These are phyloP conservation scores for Aleiodes alternator DNA, from an alignment of 2,888 invertebrate genomes.

Conservation along the genomic window DNA sequence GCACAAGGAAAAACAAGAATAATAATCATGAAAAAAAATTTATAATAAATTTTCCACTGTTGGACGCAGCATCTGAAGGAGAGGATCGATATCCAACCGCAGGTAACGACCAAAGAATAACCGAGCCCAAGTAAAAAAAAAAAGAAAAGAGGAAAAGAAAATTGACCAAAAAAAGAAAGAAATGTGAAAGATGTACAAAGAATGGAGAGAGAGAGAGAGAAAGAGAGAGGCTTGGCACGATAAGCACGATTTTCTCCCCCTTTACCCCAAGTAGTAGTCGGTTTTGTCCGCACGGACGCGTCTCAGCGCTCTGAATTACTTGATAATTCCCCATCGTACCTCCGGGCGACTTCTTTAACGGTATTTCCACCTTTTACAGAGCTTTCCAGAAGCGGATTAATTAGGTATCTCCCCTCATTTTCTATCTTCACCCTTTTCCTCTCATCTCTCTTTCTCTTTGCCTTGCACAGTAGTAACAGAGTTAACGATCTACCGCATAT, in stretches of 20 bases:
- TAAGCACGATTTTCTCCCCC: constrained; percentile 18
- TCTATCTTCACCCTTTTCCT: constrained; percentile 48
- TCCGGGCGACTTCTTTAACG: constrained; percentile 58
- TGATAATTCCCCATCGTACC: constrained; percentile 53
- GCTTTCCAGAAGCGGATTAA: constrained; percentile 67
- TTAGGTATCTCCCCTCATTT: constrained; percentile 56
- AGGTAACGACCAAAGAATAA: constrained; percentile 66
- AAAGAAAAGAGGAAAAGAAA: neutral
- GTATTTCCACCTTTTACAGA: constrained; percentile 59
- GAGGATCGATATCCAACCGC: constrained; percentile 73
- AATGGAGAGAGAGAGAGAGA: neutral
- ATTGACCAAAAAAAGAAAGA: constrained; percentile 20
- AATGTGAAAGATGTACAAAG: neutral
- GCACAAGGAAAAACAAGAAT: too few species aligned
- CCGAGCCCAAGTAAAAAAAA: constrained; percentile 14
- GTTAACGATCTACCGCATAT: constrained; percentile 59
- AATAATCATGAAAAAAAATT: neutral
- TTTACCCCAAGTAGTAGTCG: constrained; percentile 29
- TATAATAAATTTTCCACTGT: constrained; percentile 50
- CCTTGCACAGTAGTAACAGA: constrained; percentile 51
- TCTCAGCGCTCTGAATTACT: constrained; percentile 45
- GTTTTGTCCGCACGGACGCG: constrained; percentile 38
- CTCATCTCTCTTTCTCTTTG: neutral
- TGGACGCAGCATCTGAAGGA: constrained; percentile 74
- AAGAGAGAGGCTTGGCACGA: constrained; percentile 16